phyloP scores from a whole-genome alignment of 2,113 vertebrate species.

The Pachypanchax playfairii region DNA sequence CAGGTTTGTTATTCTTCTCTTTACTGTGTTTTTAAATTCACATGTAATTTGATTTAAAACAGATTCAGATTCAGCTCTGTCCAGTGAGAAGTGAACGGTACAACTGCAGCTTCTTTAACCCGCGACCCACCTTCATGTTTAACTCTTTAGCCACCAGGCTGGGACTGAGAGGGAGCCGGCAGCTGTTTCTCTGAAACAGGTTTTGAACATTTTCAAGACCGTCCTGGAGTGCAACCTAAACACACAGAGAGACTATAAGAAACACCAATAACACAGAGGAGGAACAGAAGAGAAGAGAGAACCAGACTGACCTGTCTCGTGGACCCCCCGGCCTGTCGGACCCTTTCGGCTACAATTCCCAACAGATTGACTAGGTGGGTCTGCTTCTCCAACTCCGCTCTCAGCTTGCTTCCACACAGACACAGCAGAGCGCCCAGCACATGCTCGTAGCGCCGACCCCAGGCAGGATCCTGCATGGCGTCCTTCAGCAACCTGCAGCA shows the following conservation, averaged over 20 bases:
- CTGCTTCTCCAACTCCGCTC: constrained; percentile 91
- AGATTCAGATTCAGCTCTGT: neutral
- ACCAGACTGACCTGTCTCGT: constrained; percentile 84
- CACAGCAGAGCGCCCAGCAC: constrained; percentile 92
- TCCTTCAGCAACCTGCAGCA: constrained; percentile 91
- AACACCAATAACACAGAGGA: neutral
- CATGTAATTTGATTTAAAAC: neutral
- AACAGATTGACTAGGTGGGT: constrained; percentile 89
- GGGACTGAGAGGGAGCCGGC: constrained; percentile 91
- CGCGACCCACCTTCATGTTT: constrained; percentile 87
- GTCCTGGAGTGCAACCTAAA: constrained; percentile 88
- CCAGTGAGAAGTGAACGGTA: neutral
- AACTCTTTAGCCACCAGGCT: constrained; percentile 94
- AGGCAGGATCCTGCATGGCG: constrained; percentile 89
- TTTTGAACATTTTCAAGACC: constrained; percentile 93
- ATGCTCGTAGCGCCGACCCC: constrained; percentile 87
- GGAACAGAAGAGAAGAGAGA: neutral
- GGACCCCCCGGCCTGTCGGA: constrained; percentile 89
- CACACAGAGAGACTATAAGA: constrained; percentile 43
- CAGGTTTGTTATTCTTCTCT: neutral
- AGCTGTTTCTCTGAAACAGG: constrained; percentile 90
- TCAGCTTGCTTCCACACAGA: constrained; percentile 86
- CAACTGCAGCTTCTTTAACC: neutral
- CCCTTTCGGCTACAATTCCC: constrained; percentile 91
- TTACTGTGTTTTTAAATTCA: neutral